Conservation (phyloP, 2,113 vertebrate genomes). For the Megaleporinus macrocephalus region DNA sequence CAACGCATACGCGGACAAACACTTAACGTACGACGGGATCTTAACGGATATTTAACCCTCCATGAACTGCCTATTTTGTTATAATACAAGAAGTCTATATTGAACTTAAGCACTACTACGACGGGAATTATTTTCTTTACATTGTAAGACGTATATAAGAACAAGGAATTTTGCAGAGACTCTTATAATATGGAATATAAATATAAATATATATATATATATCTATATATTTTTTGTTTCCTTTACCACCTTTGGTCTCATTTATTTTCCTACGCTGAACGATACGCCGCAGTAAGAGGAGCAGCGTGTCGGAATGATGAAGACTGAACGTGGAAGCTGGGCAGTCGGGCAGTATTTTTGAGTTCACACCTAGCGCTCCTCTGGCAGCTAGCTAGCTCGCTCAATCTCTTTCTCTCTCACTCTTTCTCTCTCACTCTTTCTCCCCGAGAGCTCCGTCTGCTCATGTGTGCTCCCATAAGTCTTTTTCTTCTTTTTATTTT, state of each 20-base stretch:
- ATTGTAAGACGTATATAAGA: conserved; percentile 83
- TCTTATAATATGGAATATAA: conserved; percentile 83
- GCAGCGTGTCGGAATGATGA: conserved; percentile 41
- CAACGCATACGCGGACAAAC: conserved; percentile 73
- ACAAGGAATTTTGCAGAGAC: conserved; percentile 73
- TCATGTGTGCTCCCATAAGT: too few species aligned
- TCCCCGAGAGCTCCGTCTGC: too few species aligned
- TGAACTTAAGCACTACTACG: conserved; percentile 92
- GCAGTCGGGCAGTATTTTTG: conserved; percentile 59
- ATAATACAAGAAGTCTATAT: conserved; percentile 95
- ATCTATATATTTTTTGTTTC: conserved; percentile 76
- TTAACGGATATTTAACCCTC: conserved; percentile 95
- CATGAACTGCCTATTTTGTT: conserved; percentile 99
- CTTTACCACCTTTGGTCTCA: conserved; percentile 82
- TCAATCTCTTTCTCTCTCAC: conserved; percentile 50
- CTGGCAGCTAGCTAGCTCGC: conserved; percentile 59
- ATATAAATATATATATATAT: too few species aligned
- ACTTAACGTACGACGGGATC: conserved; percentile 85
- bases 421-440: background rate
- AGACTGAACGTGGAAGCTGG: conserved; percentile 49
- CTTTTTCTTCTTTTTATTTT: too few species aligned
- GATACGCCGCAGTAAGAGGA: conserved; percentile 62
- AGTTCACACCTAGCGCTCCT: conserved; percentile 60
- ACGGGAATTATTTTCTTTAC: conserved; percentile 94
- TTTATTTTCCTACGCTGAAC: conserved; percentile 75